Evolutionary conservation across 2,797 vertebrate genomes (phyloP).

Genomic region (Eulemur mongoz): DNA sequence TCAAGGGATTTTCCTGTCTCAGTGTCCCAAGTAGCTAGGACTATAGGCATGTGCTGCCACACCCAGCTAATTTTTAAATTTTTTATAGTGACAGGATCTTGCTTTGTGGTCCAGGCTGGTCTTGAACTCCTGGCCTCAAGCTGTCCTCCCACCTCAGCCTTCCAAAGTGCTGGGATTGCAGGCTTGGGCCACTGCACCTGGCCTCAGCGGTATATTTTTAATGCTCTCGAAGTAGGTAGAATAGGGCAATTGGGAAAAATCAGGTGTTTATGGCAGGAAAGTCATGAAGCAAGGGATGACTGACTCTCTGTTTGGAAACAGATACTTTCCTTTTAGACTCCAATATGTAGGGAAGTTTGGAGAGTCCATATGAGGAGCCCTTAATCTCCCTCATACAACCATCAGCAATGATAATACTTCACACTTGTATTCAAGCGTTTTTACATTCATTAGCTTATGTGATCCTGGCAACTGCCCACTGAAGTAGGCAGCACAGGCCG

Average conservation of each 20-base stretch:
- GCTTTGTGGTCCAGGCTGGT: neutral
- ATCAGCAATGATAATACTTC: neutral
- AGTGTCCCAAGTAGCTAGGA: no score
- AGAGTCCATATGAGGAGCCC: neutral
- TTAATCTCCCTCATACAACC: neutral
- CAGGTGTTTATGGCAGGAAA: neutral
- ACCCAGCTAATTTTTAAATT: neutral
- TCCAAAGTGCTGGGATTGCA: no score
- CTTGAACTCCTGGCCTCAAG: no score
- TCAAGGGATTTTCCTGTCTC: no score
- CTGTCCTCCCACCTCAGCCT: no score
- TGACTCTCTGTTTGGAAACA: neutral
- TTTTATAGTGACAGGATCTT: no score
- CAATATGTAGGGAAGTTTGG: neutral
- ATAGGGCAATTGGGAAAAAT: neutral
- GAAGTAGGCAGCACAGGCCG: neutral
- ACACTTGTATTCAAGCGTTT: neutral
- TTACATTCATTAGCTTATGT: neutral
- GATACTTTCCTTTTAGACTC: neutral
- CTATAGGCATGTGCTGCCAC: neutral
- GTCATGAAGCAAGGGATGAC: neutral
- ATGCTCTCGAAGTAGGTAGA: neutral
- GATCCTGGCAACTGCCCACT: neutral
- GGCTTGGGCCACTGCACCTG: no score
- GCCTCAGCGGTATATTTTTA: neutral